phyloP scores from a whole-genome alignment of 2,888 invertebrate species.

The Melanargia galathea region DNA sequence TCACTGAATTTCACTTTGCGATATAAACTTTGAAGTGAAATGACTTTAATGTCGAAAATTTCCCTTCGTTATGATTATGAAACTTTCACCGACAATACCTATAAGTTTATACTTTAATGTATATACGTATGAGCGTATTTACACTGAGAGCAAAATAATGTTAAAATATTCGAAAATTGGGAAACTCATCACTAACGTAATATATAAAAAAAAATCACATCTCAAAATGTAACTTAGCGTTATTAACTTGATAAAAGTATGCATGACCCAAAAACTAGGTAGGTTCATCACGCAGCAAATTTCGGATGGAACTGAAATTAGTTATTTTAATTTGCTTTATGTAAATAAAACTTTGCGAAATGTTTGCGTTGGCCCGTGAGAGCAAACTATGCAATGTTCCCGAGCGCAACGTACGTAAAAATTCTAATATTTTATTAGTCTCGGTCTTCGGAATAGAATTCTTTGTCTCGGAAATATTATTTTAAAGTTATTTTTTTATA shows the following conservation, averaged over 20 bases:
- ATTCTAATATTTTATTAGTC: constrained; percentile 7
- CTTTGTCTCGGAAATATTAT: too few relatives aligned
- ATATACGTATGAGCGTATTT: neutral
- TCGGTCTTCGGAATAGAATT: too few relatives aligned
- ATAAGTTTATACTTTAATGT: neutral
- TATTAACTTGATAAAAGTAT: neutral
- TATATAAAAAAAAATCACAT: too few relatives aligned
- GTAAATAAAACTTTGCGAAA: constrained; percentile 35
- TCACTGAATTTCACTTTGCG: constrained; percentile 23
- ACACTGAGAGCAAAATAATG: neutral
- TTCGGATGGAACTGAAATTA: constrained; percentile 23
- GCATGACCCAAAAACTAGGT: constrained; percentile 26
- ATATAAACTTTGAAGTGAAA: constrained; percentile 15
- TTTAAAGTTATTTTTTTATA: neutral
- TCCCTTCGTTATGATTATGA: constrained; percentile 14
- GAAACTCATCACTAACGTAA: too few relatives aligned
- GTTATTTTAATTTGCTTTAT: constrained; percentile 33
- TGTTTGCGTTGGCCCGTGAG: constrained; percentile 27
- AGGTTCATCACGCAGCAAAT: constrained; percentile 25
- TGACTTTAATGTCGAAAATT: constrained; percentile 14
- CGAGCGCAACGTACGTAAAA: constrained; percentile 12
- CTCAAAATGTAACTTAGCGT: too few relatives aligned
- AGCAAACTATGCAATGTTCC: constrained; percentile 29
- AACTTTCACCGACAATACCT: neutral
- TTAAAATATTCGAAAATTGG: too few relatives aligned